Evolutionary conservation across 1,140 invertebrate species (phyloP), one percentile per base, ranked within the genome.

Genomic region (Adelges cooleyi): DNA sequence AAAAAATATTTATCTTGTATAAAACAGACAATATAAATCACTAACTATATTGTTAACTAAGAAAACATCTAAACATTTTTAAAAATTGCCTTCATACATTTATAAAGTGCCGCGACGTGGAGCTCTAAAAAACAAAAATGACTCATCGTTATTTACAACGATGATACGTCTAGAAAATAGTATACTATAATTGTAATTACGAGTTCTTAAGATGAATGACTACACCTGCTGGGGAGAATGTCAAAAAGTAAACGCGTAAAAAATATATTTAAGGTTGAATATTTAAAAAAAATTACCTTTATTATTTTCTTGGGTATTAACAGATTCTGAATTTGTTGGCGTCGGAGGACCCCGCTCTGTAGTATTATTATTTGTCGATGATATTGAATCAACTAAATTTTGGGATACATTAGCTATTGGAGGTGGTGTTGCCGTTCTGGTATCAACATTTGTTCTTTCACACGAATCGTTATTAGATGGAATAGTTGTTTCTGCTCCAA

Each of bases 301-400:
- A 59, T 42, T 65, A 23, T 25, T 42, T 62, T 66, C 54, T 25
- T 53, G 65, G 71, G 80, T 81, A 72, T 84, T 82, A 69, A 81
- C 81, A 67, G 78, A 81, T 74, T 85, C 84, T 40, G 84, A 85
- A 75, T 84, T 83, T 50, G 83, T 85, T 6, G 84, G 83, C 50
- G 83, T 85, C 17, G 84, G 83, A 69, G 84, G 84, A 67, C 83
- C 82, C 68, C 67, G 62, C 36, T 70, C 69, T 33, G 56, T 27
- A 56, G 67, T 46, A 29, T 56, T 62, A n/a, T 66, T 46, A 42
- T 44, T 69, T 11, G 68, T 62, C 15, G n/a, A 18, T 22, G 53
- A 50, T 4, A 27, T 27, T 8, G 20, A 38, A 29, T 48, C 40
- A 18, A 46, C 44, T 59, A 49, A 51, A 51, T 27, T 62, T 22